Evolutionary conservation across 1,140 invertebrate species (phyloP).

Genomic region (Colletes latitarsis): DNA sequence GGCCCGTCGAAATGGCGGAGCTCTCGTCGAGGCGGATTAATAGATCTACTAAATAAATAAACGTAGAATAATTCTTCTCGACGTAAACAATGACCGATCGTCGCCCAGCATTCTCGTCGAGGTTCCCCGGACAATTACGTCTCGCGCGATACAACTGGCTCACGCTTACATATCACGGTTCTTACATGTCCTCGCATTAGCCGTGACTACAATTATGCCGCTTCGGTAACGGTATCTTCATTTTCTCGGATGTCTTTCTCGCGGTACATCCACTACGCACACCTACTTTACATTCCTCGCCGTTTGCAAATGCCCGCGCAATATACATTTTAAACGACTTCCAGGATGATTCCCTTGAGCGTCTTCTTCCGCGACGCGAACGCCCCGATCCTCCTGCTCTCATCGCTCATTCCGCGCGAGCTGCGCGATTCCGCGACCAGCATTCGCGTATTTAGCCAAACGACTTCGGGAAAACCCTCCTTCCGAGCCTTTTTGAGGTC

Average conservation of each 20-base stretch:
- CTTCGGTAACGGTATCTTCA: conserved; percentile 47
- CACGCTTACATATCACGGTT: conserved; percentile 45
- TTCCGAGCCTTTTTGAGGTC: too few relatives aligned
- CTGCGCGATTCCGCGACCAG: too few relatives aligned
- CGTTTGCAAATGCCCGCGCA: conserved; percentile 17
- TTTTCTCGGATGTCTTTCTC: conserved; percentile 48
- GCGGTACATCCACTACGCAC: conserved; percentile 24
- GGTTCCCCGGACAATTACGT: conserved; percentile 14
- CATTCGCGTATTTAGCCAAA: too few relatives aligned
- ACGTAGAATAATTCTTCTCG: background rate
- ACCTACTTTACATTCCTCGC: conserved; percentile 40
- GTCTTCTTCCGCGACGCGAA: background rate
- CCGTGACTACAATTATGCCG: conserved; percentile 49
- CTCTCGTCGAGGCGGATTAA: too few relatives aligned
- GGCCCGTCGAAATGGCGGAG: too few relatives aligned
- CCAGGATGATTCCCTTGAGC: conserved; percentile 1
- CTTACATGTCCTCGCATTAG: conserved; percentile 46
- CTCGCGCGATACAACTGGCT: conserved; percentile 22
- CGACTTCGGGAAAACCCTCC: too few relatives aligned
- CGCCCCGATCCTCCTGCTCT: too few relatives aligned
- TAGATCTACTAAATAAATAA: too few relatives aligned
- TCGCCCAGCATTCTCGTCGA: background rate
- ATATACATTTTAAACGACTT: conserved; percentile 8
- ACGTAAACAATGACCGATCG: background rate
- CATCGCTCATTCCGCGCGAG: too few relatives aligned